Conservation (phyloP, 2,888 invertebrate species). For the Leucozona laternaria region DNA sequence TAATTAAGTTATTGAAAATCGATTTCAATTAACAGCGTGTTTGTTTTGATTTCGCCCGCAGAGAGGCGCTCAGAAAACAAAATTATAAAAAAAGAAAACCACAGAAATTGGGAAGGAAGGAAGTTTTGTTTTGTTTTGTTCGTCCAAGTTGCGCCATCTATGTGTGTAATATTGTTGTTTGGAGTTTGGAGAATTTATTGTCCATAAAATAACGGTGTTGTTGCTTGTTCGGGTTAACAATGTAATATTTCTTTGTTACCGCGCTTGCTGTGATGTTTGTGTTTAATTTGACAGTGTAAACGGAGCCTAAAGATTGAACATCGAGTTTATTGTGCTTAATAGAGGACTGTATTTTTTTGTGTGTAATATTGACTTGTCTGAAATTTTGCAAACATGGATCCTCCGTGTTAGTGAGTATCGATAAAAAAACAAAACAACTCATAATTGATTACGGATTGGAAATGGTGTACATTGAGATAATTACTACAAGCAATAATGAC, state of each 20-base stretch:
- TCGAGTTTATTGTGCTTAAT: constrained; percentile 52
- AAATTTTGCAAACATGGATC: constrained; percentile 5
- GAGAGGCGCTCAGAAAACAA: constrained; percentile 13
- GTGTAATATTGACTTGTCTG: background rate
- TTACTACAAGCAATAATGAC: constrained; percentile 85
- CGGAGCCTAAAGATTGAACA: constrained; percentile 51
- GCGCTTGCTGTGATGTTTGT: constrained; percentile 52
- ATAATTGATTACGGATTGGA: constrained; percentile 48
- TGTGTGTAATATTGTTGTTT: constrained; percentile 55
- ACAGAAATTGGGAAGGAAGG: constrained; percentile 31
- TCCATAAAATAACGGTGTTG: constrained; percentile 70
- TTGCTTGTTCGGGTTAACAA: constrained; percentile 71
- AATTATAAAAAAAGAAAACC: background rate
- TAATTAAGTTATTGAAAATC: constrained; percentile 75
- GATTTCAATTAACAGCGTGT: constrained; percentile 71
- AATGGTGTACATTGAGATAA: constrained; percentile 60
- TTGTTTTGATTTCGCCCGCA: constrained; percentile 65
- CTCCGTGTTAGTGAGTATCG: background rate
- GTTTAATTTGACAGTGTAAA: constrained; percentile 66
- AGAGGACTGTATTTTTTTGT: constrained; percentile 27
- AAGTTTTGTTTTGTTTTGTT: constrained; percentile 35
- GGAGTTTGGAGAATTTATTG: constrained; percentile 59
- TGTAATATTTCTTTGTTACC: constrained; percentile 57
- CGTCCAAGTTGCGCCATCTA: constrained; percentile 44
- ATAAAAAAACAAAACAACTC: constrained; percentile 26